Conservation (phyloP, 2,113 vertebrate species). For the Athene cunicularia region DNA sequence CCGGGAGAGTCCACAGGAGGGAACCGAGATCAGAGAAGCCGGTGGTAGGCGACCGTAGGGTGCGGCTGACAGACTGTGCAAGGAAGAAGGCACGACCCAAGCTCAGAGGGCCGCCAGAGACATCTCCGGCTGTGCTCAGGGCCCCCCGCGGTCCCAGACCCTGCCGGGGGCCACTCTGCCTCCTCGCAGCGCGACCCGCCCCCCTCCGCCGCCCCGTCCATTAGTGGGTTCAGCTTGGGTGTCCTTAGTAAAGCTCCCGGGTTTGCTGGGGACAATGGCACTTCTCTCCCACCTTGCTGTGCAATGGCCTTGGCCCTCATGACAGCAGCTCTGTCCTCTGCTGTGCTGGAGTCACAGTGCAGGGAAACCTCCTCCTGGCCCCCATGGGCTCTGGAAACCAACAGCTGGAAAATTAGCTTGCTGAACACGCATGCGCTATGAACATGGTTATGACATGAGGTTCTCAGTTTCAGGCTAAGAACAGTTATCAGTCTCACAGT, state of each 20-base stretch:
- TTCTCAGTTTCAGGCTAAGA: not conserved
- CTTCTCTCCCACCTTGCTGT: not conserved
- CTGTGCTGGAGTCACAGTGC: fast-evolving
- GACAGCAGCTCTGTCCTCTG: not conserved
- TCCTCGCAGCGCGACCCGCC: fast-evolving
- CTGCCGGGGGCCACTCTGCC: fast-evolving
- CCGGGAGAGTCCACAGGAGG: fast-evolving
- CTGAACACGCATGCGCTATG: fast-evolving
- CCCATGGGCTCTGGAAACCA: fast-evolving
- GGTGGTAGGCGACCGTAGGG: no score
- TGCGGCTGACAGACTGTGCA: not conserved
- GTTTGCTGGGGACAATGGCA: fast-evolving
- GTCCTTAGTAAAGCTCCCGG: fast-evolving
- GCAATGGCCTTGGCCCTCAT: fast-evolving
- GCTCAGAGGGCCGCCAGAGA: fast-evolving
- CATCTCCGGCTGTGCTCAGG: not conserved
- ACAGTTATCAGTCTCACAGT: not conserved
- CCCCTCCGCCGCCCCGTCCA: no score
- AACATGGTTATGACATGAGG: fast-evolving
- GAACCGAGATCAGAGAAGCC: fast-evolving
- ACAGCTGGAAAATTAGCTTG: fast-evolving
- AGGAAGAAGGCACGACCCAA: fast-evolving
- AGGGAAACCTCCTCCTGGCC: not conserved
- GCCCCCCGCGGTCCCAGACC: fast-evolving
- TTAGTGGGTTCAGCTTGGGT: not conserved